Conservation (phyloP, 2,113 vertebrate genomes). For the Pteropus alecto region DNA sequence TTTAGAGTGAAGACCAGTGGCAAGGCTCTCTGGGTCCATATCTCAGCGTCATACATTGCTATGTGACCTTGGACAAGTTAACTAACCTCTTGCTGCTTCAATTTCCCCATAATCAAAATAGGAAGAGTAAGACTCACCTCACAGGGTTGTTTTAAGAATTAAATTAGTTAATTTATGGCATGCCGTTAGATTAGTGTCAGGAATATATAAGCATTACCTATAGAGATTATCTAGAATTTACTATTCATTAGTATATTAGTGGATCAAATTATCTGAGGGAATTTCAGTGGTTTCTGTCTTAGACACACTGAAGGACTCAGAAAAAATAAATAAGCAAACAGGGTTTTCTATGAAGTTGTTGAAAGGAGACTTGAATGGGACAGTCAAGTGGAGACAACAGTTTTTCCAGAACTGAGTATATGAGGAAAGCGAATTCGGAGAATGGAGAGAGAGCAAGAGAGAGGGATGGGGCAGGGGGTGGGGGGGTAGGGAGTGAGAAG, state of each 20-base stretch:
- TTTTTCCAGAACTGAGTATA: background rate
- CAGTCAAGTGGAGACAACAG: fast-evolving
- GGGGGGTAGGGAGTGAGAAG: too few species aligned
- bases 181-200: background rate
- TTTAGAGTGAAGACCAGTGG: background rate
- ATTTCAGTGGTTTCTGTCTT: background rate
- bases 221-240: background rate
- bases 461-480: too few species aligned
- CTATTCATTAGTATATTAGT: background rate
- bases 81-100: background rate
- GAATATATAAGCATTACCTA: background rate
- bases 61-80: background rate
- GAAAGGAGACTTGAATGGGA: background rate
- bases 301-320: background rate
- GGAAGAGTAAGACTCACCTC: background rate
- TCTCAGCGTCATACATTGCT: background rate
- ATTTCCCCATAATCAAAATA: background rate
- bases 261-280: background rate
- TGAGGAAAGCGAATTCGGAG: background rate
- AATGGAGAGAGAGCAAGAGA: background rate
- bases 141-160: background rate
- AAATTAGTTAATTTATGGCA: background rate
- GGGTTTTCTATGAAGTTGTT: background rate
- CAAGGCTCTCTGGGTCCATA: background rate
- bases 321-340: background rate